Base-by-base conservation (phyloP, 2,888 invertebrate genomes). In the Agelastica alni region DNA sequence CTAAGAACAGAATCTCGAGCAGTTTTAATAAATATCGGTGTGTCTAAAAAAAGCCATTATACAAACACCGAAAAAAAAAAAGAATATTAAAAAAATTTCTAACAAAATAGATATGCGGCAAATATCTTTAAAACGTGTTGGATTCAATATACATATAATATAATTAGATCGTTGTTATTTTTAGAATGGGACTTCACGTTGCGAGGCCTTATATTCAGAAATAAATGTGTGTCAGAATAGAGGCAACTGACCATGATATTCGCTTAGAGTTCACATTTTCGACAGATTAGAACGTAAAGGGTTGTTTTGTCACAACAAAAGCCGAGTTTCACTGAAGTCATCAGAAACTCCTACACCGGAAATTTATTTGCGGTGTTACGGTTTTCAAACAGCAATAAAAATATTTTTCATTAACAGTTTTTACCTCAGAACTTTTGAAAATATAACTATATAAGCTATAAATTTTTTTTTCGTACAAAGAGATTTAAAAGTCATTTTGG, bases 221-320 rank as follows among this genome's bases (percentile, higher is more conserved):
- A 58, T 58, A 55, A 58, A 58, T 51, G 28, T 55, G 55, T 55
- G 58, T 58, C 55, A 58, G 47, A 43, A 26, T 36, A 10, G 51
- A 42, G 47, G 42, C 42, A 43, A 36, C 36, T 36, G 36, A 18
- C 36, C 36, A n/a, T 36, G 36, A 36, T 36, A 18, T 36, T 36
- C 14, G 17, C 17, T 4, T 7, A 18, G n/a, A 4, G 17, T 36
- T 36, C 4, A n/a, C 2, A n/a, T 16, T n/a, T 36, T 14, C 0
- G 17, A n/a, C 6, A 16, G 36, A 17, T n/a, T 36, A 4, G 7
- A 4, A 16, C 17, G 17, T 16, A 22, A 9, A 9, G 22, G 22
- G n/a, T n/a, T n/a, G n/a, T n/a, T n/a, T n/a, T n/a, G n/a, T n/a
- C n/a, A n/a, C n/a, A n/a, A n/a, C n/a, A n/a, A n/a, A n/a, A n/a